phyloP scores from a whole-genome alignment of 2,113 vertebrate species.

The Piaya cayana region DNA sequence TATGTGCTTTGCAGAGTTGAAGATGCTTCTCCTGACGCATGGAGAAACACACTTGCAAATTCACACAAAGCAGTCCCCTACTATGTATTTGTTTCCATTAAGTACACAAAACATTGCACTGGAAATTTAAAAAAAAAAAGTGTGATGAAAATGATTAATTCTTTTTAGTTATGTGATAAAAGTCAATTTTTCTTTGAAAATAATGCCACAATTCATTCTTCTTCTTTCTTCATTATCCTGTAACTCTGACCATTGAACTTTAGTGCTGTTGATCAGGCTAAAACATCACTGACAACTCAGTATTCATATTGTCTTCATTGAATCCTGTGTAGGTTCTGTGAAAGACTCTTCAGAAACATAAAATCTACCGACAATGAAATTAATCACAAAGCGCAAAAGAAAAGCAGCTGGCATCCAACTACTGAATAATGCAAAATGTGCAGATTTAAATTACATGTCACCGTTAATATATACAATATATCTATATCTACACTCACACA shows the following conservation, averaged over 20 bases:
- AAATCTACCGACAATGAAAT: conserved; percentile 76
- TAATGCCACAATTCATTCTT: conserved; percentile 1
- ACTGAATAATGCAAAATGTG: conserved; percentile 71
- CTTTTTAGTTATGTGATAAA: conserved; percentile 33
- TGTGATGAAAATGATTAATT: not conserved
- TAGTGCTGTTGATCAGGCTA: conserved; percentile 54
- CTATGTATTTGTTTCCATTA: conserved; percentile 58
- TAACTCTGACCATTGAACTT: conserved; percentile 62
- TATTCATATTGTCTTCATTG: conserved; percentile 56
- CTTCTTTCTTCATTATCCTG: conserved; percentile 19
- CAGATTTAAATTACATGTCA: conserved; percentile 72
- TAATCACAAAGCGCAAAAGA: conserved; percentile 76
- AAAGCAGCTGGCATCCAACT: conserved; percentile 73
- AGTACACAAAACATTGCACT: conserved; percentile 44
- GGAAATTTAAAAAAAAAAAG: conserved; percentile 48
- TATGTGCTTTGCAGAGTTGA: conserved; percentile 39
- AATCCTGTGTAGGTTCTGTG: conserved; percentile 56
- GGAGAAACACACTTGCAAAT: conserved; percentile 49
- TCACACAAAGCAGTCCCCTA: conserved; percentile 57
- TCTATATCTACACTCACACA: conserved; percentile 47
- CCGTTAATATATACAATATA: conserved; percentile 56
- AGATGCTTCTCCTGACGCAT: not conserved
- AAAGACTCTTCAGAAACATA: conserved; percentile 73
- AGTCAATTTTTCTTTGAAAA: conserved; percentile 62
- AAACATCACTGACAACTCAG: conserved; percentile 53